phyloP scores from a whole-genome alignment of 2,888 invertebrate genomes.

The Lepetodrilus schrolli region DNA sequence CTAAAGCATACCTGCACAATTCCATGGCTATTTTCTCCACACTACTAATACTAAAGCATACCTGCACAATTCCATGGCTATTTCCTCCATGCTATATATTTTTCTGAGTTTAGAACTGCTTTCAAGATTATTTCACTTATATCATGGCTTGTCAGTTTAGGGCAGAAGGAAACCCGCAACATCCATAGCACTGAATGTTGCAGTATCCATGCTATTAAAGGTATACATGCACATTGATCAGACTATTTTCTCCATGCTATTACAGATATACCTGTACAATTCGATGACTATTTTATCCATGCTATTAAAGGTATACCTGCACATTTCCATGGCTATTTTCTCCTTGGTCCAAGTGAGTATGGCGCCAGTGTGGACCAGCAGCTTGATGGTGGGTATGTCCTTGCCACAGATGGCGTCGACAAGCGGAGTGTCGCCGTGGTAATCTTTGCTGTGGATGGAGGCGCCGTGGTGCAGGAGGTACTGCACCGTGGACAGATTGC shows the following conservation, averaged over 20 bases:
- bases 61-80: too few relatives aligned
- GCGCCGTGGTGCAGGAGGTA: constrained; percentile 86
- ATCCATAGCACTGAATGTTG: too few relatives aligned
- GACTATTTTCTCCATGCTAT: not conserved
- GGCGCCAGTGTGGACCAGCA: constrained; percentile 85
- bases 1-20: too few relatives aligned
- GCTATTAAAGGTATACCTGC: constrained; percentile 74
- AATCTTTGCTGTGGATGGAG: constrained; percentile 86
- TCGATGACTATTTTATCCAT: too few relatives aligned
- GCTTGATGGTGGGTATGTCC: constrained; percentile 78
- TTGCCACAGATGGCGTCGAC: constrained; percentile 79
- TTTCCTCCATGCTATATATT: too few relatives aligned
- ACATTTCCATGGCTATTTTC: constrained; percentile 82
- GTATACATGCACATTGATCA: not conserved
- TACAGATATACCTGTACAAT: not conserved
- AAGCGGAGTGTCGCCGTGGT: constrained; percentile 77
- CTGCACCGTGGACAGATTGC: constrained; percentile 82
- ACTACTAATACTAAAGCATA: too few relatives aligned
- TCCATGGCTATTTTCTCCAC: too few relatives aligned
- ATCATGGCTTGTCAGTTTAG: too few relatives aligned
- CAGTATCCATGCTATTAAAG: not conserved
- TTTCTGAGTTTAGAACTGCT: too few relatives aligned
- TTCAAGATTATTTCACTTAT: too few relatives aligned
- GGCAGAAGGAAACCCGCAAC: too few relatives aligned
- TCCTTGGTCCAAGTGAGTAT: constrained; percentile 79